A percentile compares a stretch with the other conserved stretches of the same genome.
These are phyloP conservation scores for Troilus luridus DNA, from an alignment of 2,888 invertebrate genomes.

Conservation along the genomic window DNA sequence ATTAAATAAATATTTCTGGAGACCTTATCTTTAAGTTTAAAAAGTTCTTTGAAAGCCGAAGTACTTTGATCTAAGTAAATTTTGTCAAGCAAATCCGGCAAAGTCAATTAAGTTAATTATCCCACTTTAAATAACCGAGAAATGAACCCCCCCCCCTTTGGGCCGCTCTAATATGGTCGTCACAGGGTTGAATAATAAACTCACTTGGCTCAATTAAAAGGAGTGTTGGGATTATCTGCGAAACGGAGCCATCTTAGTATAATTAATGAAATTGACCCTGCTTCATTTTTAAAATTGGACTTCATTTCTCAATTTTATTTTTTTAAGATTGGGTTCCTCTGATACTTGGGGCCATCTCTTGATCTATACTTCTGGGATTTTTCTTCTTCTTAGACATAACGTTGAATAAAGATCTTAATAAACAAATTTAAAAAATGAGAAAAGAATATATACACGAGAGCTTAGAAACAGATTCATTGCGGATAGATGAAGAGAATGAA, in stretches of 20 bases:
- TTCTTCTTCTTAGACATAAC: neutral
- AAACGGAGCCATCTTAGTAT: constrained; percentile 9
- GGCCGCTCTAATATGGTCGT: neutral
- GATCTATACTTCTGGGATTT: neutral
- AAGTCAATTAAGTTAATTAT: constrained; percentile 13
- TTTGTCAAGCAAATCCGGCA: neutral
- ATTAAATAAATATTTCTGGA: neutral
- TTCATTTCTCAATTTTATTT: neutral
- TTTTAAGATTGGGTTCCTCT: neutral
- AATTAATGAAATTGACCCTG: constrained; percentile 1
- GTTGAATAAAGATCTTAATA: neutral
- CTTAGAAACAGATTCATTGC: too few relatives aligned
- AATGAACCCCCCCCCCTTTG: neutral
- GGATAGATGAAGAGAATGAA: too few relatives aligned
- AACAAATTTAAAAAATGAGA: too few relatives aligned
- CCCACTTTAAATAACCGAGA: neutral
- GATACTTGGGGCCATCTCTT: neutral
- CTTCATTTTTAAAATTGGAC: constrained; percentile 2
- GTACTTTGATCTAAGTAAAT: neutral
- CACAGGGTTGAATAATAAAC: neutral
- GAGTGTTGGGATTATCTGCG: constrained; percentile 20
- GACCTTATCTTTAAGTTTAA: neutral
- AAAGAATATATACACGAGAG: too few relatives aligned
- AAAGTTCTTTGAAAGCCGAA: neutral
- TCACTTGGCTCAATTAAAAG: constrained; percentile 10